phyloP scores from a whole-genome alignment of 1,140 invertebrate genomes.

The Xylocopa sonorina region DNA sequence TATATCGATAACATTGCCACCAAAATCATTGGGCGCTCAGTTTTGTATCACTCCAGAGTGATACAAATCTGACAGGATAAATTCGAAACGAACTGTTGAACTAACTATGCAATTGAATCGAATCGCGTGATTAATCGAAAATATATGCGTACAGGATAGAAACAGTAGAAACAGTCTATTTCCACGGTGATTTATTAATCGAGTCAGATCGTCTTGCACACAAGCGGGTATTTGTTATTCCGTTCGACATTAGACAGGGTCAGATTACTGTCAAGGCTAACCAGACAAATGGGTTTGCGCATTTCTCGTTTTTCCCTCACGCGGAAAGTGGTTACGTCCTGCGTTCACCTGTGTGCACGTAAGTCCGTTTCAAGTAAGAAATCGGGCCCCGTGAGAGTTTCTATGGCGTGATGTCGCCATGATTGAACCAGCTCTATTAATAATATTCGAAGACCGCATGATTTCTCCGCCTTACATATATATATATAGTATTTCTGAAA shows the following conservation, averaged over 20 bases:
- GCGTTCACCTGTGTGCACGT: not conserved
- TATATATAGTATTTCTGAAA: not conserved
- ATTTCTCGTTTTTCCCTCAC: conserved; percentile 41
- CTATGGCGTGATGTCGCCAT: not conserved
- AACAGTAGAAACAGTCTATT: conserved; percentile 1
- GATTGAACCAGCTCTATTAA: not conserved
- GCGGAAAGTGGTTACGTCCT: not conserved
- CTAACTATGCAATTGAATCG: not conserved
- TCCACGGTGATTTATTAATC: not conserved
- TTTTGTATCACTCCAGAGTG: too few relatives aligned
- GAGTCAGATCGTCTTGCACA: conserved; percentile 2
- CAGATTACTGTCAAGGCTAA: conserved; percentile 47
- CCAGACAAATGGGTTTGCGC: conserved; percentile 21
- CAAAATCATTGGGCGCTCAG: not conserved
- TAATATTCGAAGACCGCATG: not conserved
- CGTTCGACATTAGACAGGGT: conserved; percentile 21
- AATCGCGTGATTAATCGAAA: not conserved
- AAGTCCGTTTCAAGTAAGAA: conserved; percentile 19
- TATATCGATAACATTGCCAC: not conserved
- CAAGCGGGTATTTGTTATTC: conserved; percentile 43
- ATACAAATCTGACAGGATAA: too few relatives aligned
- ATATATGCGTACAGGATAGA: not conserved
- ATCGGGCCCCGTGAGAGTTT: not conserved
- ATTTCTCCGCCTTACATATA: not conserved
- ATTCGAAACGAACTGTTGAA: too few relatives aligned